These are phyloP conservation scores for Luperina testacea DNA, from an alignment of 2,888 invertebrate genomes.

Conservation along the genomic window DNA sequence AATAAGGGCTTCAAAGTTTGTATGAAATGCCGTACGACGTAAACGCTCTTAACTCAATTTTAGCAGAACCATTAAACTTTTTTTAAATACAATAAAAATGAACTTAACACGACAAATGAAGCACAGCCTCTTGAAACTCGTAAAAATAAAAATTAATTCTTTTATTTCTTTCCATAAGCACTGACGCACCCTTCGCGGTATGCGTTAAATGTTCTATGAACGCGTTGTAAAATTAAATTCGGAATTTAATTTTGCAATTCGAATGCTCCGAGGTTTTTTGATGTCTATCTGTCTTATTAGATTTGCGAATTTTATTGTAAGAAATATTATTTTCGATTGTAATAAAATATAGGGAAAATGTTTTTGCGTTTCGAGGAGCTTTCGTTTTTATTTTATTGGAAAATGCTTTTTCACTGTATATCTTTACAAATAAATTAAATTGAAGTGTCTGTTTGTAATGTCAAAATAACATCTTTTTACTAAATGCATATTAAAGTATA, in stretches of 20 bases:
- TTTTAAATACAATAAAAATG: slow-evolving; percentile 24
- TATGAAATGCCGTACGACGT: too few species aligned
- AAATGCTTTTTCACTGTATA: slow-evolving; percentile 6
- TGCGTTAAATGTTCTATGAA: slow-evolving; percentile 76
- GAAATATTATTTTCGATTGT: slow-evolving; percentile 51
- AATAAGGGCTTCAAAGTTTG: too few species aligned
- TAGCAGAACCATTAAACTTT: slow-evolving; percentile 1
- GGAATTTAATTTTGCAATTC: slow-evolving; percentile 83
- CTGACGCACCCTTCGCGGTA: slow-evolving; percentile 69
- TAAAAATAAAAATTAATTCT: slow-evolving; percentile 56
- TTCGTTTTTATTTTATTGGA: slow-evolving; percentile 21
- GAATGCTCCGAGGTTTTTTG: slow-evolving; percentile 71
- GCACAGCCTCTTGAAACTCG: slow-evolving; percentile 26
- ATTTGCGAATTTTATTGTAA: slow-evolving; percentile 50
- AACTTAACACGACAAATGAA: slow-evolving; percentile 54
- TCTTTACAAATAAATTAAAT: not conserved
- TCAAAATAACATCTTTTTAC: not conserved
- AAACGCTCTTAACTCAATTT: slow-evolving; percentile 6
- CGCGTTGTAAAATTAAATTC: slow-evolving; percentile 82
- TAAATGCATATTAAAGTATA: not conserved
- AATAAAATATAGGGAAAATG: slow-evolving; percentile 47
- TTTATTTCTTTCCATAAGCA: slow-evolving; percentile 49
- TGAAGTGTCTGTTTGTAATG: not conserved
- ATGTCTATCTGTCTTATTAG: slow-evolving; percentile 54
- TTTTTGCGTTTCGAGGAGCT: slow-evolving; percentile 25